Percentiles rank a stretch among this genome's conserved stretches.
Evolutionary conservation across 1,140 invertebrate species (phyloP).

Genomic region (Meloidogyne hapla): DNA sequence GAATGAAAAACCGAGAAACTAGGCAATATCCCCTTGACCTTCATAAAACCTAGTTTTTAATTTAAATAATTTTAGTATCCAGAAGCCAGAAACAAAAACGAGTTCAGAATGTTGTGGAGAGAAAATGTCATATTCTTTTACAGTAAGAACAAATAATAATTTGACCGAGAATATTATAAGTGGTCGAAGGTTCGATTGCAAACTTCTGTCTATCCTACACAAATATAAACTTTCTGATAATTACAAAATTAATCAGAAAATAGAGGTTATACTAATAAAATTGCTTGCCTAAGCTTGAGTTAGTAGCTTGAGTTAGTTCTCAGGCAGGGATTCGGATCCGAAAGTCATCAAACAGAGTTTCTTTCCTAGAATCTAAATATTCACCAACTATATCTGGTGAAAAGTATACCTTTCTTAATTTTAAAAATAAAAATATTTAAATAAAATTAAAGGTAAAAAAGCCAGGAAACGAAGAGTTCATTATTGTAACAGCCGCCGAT

Average conservation of each 20-base stretch:
- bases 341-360: too few relatives aligned
- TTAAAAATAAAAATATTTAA: neutral
- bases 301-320: too few relatives aligned
- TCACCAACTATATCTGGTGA: too few relatives aligned
- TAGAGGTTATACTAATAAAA: neutral
- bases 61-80: too few relatives aligned
- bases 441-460: neutral
- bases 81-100: neutral
- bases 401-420: too few relatives aligned
- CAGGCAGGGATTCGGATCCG: too few relatives aligned
- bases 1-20: too few relatives aligned
- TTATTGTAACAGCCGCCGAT: neutral
- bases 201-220: neutral
- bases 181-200: neutral
- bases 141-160: neutral
- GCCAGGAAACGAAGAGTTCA: neutral
- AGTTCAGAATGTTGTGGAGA: neutral
- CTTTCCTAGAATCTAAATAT: too few relatives aligned
- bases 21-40: too few relatives aligned
- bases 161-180: neutral
- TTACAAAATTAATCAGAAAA: neutral
- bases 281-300: too few relatives aligned
- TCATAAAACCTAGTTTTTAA: too few relatives aligned
- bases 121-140: neutral
- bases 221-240: slow-evolving; percentile 5